These are phyloP conservation scores for Onychomys leucogaster DNA, from an alignment of 2,797 vertebrate species.

Conservation along the genomic window DNA sequence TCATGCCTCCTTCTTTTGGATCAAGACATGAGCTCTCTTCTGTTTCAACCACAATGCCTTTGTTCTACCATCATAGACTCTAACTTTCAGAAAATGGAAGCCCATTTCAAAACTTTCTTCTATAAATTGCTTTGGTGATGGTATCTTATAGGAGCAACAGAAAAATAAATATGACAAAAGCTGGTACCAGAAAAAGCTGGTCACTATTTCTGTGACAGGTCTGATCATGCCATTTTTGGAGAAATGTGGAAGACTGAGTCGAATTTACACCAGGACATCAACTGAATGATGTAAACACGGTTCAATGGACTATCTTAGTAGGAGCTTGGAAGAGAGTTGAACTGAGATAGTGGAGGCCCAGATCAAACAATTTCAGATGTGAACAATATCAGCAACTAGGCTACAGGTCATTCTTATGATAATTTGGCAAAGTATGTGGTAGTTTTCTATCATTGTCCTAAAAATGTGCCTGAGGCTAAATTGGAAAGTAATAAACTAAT, in stretches of 20 bases:
- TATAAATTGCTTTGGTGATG: neutral
- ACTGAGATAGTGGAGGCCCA: neutral
- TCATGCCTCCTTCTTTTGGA: neutral
- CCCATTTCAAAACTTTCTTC: neutral
- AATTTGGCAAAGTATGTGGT: neutral
- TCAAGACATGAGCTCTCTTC: too few relatives aligned
- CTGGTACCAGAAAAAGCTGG: too few relatives aligned
- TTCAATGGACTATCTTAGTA: neutral
- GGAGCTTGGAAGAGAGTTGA: neutral
- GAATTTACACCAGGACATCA: neutral
- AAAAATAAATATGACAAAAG: neutral
- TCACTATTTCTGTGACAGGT: neutral
- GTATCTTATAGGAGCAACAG: neutral
- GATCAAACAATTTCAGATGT: neutral
- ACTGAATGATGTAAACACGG: neutral
- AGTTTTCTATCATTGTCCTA: neutral
- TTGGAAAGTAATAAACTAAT: neutral
- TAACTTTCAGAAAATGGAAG: neutral
- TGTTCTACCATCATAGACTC: neutral
- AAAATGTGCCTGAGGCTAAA: neutral
- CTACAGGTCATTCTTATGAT: neutral
- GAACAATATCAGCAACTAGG: neutral
- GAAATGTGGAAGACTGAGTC: neutral
- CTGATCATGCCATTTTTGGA: neutral
- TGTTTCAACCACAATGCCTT: neutral